Conservation (phyloP, 1,140 invertebrate genomes). For the Atopsyche davidsoni region DNA sequence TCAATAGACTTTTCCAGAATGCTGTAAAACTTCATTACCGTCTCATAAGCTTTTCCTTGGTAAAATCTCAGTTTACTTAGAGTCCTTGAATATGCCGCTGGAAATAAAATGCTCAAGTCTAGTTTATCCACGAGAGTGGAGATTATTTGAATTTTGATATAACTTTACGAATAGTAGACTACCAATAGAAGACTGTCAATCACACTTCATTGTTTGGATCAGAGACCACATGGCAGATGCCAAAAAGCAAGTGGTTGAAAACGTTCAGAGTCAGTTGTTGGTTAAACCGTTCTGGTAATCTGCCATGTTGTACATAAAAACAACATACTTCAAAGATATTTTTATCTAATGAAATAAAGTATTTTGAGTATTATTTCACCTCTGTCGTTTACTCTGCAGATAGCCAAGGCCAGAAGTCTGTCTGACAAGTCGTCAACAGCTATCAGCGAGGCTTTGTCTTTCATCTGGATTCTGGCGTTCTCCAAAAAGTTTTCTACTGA, state of each 20-base stretch:
- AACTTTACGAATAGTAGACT: slow-evolving; percentile 1
- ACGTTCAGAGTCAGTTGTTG: background rate
- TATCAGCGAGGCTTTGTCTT: slow-evolving; percentile 56
- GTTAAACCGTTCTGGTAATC: background rate
- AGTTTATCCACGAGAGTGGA: slow-evolving; percentile 1
- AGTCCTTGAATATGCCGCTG: slow-evolving; percentile 42
- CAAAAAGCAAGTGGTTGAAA: background rate
- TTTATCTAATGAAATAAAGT: background rate
- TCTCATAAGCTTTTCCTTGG: slow-evolving; percentile 36
- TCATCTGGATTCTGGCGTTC: slow-evolving; percentile 50
- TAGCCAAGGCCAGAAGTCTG: slow-evolving; percentile 46
- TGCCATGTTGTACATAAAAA: background rate
- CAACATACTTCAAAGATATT: background rate
- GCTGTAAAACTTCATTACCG: slow-evolving; percentile 43
- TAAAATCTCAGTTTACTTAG: slow-evolving; percentile 44
- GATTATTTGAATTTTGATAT: slow-evolving; percentile 10
- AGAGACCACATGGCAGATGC: background rate
- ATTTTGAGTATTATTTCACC: no score
- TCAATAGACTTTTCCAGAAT: slow-evolving; percentile 39
- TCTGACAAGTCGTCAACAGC: slow-evolving; percentile 49
- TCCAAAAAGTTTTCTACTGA: slow-evolving; percentile 49
- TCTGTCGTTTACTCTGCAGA: slow-evolving; percentile 48
- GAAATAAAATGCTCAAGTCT: slow-evolving; percentile 19
- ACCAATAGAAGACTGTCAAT: background rate
- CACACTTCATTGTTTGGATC: background rate